These are phyloP conservation scores for Prunella himalayana DNA, from an alignment of 2,113 vertebrate species.

Conservation along the genomic window DNA sequence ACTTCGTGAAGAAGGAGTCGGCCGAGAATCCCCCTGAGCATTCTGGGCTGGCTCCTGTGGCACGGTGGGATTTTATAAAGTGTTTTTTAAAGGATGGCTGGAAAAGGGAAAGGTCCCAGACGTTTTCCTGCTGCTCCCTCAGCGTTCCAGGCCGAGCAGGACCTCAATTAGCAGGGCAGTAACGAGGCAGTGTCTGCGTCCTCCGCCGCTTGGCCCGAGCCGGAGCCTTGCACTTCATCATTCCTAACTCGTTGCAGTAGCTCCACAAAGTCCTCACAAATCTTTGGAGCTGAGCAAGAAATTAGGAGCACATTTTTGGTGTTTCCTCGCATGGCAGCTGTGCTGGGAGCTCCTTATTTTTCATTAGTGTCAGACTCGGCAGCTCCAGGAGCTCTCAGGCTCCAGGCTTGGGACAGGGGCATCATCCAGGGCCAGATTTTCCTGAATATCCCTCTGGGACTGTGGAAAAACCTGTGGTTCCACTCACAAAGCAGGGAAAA, in stretches of 20 bases:
- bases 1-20: fast-evolving
- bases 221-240: not conserved
- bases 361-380: not conserved
- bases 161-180: not conserved
- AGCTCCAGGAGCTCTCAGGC: not conserved
- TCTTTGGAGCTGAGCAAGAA: not conserved
- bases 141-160: not conserved
- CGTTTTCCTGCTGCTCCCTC: not conserved
- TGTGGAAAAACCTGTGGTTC: not conserved
- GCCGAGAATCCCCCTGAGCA: not conserved
- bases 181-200: not conserved
- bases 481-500: not conserved
- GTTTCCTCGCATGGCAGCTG: not conserved
- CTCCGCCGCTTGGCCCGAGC: not conserved
- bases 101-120: not conserved
- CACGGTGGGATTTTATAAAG: not conserved
- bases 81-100: not conserved
- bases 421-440: fast-evolving
- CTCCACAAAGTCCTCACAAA: not conserved
- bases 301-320: not conserved
- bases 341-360: not conserved
- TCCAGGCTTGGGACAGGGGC: not conserved
- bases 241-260: not conserved
- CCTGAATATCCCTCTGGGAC: not conserved
- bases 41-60: not conserved